A percentile compares a stretch with the other conserved stretches of the same genome.
Conservation (phyloP, 2,888 invertebrate genomes). For the Cheilosia impressa region DNA sequence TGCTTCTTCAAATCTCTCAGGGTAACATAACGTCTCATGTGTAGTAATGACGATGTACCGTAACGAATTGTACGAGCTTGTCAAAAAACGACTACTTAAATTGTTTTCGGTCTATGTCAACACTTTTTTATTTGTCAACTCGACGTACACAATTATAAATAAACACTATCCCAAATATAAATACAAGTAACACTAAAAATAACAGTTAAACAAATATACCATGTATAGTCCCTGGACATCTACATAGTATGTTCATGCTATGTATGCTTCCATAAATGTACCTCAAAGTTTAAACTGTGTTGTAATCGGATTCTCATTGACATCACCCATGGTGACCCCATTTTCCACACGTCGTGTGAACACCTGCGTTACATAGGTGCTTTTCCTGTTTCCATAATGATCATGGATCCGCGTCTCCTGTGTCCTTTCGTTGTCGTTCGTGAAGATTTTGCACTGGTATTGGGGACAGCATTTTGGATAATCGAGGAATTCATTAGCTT, state of each 20-base stretch:
- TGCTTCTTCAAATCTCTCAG: too few relatives aligned
- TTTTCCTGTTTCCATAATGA: constrained; percentile 80
- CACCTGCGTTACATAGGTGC: constrained; percentile 79
- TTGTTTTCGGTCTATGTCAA: neutral
- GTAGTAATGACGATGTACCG: too few relatives aligned
- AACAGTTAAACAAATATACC: neutral
- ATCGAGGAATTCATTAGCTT: constrained; percentile 77
- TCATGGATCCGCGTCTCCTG: constrained; percentile 80
- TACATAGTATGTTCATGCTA: neutral
- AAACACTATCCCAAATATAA: constrained; percentile 7
- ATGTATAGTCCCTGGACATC: neutral
- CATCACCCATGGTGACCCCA: constrained; percentile 27
- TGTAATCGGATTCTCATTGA: constrained; percentile 23
- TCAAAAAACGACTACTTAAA: neutral
- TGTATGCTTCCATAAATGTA: too few relatives aligned
- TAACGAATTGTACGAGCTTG: too few relatives aligned
- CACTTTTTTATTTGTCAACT: constrained; percentile 23
- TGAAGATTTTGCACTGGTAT: constrained; percentile 79
- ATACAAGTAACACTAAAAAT: constrained; percentile 13
- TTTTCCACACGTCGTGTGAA: constrained; percentile 68
- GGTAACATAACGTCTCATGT: too few relatives aligned
- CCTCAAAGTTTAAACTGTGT: constrained; percentile 46
- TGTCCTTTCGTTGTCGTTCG: constrained; percentile 77
- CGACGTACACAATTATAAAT: constrained; percentile 24
- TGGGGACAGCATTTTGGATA: constrained; percentile 82